These are phyloP conservation scores for Catharus ustulatus DNA, from an alignment of 2,797 vertebrate species.

Conservation along the genomic window DNA sequence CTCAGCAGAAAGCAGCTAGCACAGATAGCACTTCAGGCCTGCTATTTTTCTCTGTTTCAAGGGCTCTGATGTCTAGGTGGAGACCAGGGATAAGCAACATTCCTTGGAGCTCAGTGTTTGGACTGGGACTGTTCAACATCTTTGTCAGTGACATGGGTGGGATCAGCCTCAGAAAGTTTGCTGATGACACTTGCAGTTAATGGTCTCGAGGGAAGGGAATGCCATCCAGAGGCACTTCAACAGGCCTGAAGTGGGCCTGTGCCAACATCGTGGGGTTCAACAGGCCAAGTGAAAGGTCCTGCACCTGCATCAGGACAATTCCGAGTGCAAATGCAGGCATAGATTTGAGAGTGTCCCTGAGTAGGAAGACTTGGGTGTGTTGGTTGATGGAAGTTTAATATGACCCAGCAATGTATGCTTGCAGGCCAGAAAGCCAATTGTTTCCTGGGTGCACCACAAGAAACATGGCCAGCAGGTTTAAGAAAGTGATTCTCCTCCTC, in stretches of 20 bases:
- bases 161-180: background rate
- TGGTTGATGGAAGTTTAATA: background rate
- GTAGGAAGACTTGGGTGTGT: background rate
- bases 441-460: background rate
- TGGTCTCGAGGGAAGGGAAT: background rate
- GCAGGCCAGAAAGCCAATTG: background rate
- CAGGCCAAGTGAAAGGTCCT: background rate
- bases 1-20: slow-evolving; percentile 62
- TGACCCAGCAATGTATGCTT: background rate
- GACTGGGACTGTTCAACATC: background rate
- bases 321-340: background rate
- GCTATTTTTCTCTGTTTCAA: slow-evolving; percentile 54
- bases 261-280: background rate
- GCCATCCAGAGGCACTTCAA: too few species aligned
- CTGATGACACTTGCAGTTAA: background rate
- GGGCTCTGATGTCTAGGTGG: background rate
- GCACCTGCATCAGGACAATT: background rate
- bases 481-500: background rate
- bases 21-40: slow-evolving; percentile 47
- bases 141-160: background rate
- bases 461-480: background rate
- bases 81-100: background rate
- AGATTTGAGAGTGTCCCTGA: background rate
- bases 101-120: background rate
- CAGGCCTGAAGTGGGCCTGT: background rate